Evolutionary conservation across 2,797 vertebrate species (phyloP).

Genomic region (Falco rusticolus): DNA sequence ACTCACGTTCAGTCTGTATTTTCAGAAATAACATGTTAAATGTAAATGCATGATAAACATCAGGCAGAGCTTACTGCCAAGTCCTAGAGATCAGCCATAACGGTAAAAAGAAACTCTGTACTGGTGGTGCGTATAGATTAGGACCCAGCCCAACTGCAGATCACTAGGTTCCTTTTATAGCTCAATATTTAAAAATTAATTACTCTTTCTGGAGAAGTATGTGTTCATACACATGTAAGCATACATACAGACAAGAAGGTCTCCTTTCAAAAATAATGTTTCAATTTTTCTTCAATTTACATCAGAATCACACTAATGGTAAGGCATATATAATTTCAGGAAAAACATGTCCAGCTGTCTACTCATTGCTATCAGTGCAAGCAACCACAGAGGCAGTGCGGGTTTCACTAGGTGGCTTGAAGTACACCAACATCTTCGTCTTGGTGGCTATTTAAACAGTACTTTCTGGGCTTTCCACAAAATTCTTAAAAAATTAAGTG

Average conservation of each 20-base stretch:
- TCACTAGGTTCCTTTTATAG: neutral
- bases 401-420: neutral
- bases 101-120: neutral
- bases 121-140: neutral
- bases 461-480: neutral
- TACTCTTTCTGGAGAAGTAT: neutral
- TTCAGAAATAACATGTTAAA: neutral
- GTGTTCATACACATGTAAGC: neutral
- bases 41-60: neutral
- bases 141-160: neutral
- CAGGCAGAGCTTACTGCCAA: neutral
- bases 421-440: neutral
- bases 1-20: accelerated
- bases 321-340: neutral
- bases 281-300: neutral
- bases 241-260: neutral
- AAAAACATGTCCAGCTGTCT: neutral
- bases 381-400: neutral
- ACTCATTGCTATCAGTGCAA: neutral
- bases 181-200: neutral
- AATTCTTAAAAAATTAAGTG: neutral
- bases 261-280: neutral
- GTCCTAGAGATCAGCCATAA: neutral
- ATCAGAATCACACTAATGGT: neutral
- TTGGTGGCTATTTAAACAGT: neutral